phyloP scores from a whole-genome alignment of 2,113 vertebrate species.

The Enhydra lutris region DNA sequence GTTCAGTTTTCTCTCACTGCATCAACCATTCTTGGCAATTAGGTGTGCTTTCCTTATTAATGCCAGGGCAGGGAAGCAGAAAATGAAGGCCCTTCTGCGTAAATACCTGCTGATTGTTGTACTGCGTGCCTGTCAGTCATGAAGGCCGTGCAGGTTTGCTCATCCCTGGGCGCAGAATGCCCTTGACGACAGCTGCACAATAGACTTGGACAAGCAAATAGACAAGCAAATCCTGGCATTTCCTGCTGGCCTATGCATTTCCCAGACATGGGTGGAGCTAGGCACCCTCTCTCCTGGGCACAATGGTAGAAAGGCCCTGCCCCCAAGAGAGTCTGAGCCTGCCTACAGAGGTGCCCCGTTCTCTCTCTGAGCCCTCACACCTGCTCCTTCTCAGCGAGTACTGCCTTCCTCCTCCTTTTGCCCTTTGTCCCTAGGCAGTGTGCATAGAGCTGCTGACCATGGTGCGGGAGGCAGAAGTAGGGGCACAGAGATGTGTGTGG shows the following conservation, averaged over 20 bases:
- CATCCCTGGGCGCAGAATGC: neutral
- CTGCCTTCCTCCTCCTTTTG: neutral
- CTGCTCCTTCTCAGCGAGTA: neutral
- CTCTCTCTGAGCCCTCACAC: neutral
- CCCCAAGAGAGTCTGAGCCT: neutral
- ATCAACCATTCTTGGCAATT: constrained; percentile 5
- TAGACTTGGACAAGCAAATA: neutral
- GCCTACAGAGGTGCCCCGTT: rapidly evolving
- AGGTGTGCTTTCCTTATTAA: constrained; percentile 32
- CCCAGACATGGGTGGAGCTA: neutral
- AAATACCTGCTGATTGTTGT: neutral
- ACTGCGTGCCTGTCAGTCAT: neutral
- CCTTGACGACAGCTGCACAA: neutral
- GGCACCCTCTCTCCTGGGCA: neutral
- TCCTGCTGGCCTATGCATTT: neutral
- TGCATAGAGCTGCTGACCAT: neutral
- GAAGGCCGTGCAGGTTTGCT: neutral
- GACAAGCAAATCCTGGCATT: neutral
- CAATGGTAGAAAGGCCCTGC: neutral
- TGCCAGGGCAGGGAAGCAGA: neutral
- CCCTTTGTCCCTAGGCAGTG: rapidly evolving
- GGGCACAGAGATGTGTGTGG: neutral
- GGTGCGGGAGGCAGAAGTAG: neutral
- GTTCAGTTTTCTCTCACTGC: neutral
- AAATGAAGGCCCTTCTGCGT: neutral